Evolutionary conservation across 2,797 vertebrate genomes (phyloP).

Genomic region (Perodicticus potto): DNA sequence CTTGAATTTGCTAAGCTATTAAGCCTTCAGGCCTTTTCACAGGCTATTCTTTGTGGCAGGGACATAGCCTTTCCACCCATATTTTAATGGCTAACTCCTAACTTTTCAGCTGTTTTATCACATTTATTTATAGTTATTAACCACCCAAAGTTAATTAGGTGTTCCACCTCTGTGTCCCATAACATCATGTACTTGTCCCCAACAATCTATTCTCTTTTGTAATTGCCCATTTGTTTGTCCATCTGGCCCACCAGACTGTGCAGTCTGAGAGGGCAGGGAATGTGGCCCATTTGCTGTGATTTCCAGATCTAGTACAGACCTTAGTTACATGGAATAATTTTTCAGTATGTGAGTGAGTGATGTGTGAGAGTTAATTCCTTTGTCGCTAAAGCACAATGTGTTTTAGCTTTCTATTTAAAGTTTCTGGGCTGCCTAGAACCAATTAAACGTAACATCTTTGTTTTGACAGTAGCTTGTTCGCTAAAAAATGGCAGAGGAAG

Average conservation of each 20-base stretch:
- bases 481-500: conserved; percentile 66
- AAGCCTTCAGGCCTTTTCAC: not conserved
- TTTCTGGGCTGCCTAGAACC: conserved; percentile 70
- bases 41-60: not conserved
- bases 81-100: not conserved
- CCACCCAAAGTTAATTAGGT: not conserved
- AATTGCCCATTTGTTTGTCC: not conserved
- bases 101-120: not conserved
- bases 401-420: conserved; percentile 69
- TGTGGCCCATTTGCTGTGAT: not conserved
- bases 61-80: not conserved
- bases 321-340: not conserved
- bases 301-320: not conserved
- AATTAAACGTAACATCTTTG: conserved; percentile 71
- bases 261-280: not conserved
- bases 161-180: not conserved
- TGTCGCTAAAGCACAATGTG: conserved; percentile 33
- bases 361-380: conserved; percentile 33
- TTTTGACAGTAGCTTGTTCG: conserved; percentile 72
- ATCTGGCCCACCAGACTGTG: not conserved
- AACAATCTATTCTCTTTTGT: not conserved
- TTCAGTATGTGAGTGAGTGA: conserved; percentile 30
- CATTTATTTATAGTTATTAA: not conserved
- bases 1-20: not conserved
- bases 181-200: not conserved